Percentiles rank a stretch among this genome's conserved stretches.
Evolutionary conservation across 2,797 vertebrate genomes (phyloP).

Genomic region (Sebastes hubbsi): DNA sequence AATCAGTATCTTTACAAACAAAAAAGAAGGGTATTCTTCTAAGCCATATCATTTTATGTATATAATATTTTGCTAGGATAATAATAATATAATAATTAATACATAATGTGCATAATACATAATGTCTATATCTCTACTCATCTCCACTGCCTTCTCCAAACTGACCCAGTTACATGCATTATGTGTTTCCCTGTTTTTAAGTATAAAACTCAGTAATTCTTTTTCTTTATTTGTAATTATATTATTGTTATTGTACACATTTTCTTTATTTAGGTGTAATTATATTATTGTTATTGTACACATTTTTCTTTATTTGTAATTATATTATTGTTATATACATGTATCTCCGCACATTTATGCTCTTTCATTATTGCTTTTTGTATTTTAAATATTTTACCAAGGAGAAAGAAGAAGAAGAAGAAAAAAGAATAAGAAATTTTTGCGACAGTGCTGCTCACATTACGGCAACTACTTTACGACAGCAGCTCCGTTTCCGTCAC

Average conservation of each 20-base stretch:
- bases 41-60: no score
- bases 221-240: neutral
- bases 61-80: no score
- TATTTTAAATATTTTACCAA: accelerated
- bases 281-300: no score
- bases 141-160: no score
- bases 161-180: neutral
- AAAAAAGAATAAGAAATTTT: neutral
- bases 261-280: neutral
- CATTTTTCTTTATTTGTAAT: neutral
- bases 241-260: neutral
- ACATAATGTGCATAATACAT: no score
- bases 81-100: no score
- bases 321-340: neutral
- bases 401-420: neutral
- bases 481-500: conserved; percentile 23
- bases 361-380: neutral
- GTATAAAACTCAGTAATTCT: no score
- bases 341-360: neutral
- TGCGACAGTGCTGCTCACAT: conserved; percentile 27
- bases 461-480: conserved; percentile 25
- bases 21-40: no score
- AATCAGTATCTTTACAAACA: no score
- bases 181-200: neutral
- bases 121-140: no score